Conservation (phyloP, 2,113 vertebrate genomes). For the Burhinus bistriatus region DNA sequence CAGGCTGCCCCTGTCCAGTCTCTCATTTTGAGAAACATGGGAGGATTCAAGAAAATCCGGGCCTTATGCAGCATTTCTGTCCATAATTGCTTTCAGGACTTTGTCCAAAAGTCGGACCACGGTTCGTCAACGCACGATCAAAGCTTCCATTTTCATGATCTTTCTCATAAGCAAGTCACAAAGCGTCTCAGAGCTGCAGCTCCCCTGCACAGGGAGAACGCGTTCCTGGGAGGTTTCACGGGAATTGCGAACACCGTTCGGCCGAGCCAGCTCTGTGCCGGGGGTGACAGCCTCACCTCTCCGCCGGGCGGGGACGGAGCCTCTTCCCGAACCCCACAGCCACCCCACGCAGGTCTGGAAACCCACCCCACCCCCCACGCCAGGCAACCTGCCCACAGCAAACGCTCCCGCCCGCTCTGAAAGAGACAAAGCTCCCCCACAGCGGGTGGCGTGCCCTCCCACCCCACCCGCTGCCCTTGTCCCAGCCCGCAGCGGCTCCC, state of each 20-base stretch:
- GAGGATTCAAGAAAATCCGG: background rate
- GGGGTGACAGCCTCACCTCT: background rate
- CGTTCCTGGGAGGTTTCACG: too few species aligned
- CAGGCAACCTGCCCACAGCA: background rate
- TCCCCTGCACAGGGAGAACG: too few species aligned
- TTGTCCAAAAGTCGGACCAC: background rate
- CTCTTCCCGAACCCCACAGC: background rate
- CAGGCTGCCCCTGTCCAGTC: background rate
- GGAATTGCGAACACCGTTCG: too few species aligned
- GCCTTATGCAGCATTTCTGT: background rate
- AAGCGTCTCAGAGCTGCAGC: background rate
- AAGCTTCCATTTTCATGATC: background rate
- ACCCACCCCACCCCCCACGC: background rate
- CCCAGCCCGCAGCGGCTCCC: too few species aligned
- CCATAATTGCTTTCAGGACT: background rate
- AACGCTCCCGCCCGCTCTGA: background rate
- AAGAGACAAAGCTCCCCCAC: background rate
- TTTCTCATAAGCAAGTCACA: background rate
- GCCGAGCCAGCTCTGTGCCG: background rate
- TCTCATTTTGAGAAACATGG: background rate
- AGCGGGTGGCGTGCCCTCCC: too few species aligned
- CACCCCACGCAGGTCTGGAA: background rate
- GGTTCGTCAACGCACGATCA: background rate
- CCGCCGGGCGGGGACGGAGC: fast-evolving
- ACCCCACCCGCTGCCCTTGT: too few species aligned